Conservation (phyloP, 2,113 vertebrate species). For the Rhinogobius similis region DNA sequence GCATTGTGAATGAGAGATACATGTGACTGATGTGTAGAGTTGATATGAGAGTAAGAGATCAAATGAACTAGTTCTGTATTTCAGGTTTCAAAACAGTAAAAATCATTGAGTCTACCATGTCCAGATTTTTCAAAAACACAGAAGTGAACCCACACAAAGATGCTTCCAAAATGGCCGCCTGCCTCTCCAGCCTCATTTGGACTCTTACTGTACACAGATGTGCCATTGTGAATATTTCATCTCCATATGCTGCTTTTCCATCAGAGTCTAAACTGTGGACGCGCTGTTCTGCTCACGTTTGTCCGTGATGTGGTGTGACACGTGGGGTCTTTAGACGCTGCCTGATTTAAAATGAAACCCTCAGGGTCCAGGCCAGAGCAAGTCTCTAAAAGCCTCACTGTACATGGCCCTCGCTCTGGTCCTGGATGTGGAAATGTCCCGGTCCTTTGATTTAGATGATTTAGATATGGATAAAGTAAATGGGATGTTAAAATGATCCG, state of each 20-base stretch:
- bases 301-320: constrained; percentile 20
- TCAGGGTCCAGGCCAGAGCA: constrained; percentile 13
- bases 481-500: too few relatives aligned
- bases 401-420: neutral
- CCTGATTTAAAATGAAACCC: constrained; percentile 10
- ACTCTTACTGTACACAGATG: neutral
- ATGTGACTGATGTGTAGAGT: too few relatives aligned
- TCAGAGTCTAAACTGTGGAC: neutral
- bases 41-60: too few relatives aligned
- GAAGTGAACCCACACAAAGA: neutral
- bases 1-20: too few relatives aligned
- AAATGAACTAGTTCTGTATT: too few relatives aligned
- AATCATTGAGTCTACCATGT: too few relatives aligned
- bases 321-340: constrained; percentile 18
- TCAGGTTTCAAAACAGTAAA: too few relatives aligned
- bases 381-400: constrained; percentile 2
- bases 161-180: neutral
- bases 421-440: too few relatives aligned
- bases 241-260: constrained; percentile 8
- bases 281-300: constrained; percentile 9
- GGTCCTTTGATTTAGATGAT: neutral
- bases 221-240: constrained; percentile 7
- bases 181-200: neutral
- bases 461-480: too few relatives aligned
- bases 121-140: neutral